Evolutionary conservation across 2,888 invertebrate genomes (phyloP), one percentile per base, ranked within the genome.

Genomic region (Orthosia incerta): DNA sequence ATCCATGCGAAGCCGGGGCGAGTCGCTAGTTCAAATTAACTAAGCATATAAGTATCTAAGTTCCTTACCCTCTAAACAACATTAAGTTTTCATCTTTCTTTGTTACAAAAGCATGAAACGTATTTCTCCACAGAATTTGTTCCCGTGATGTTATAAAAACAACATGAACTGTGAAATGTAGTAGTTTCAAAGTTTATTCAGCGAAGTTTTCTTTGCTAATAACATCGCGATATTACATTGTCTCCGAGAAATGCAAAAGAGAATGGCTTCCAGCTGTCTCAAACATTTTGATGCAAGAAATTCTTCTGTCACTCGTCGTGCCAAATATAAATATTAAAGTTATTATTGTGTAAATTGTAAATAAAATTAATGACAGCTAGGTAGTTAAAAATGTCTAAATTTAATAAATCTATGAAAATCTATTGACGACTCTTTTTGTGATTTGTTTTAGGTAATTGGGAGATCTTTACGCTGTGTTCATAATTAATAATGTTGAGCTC

Each of bases 311-410:
- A 81, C 77, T 80, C 26, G 68, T 86, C 69, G 85, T 89, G 90
- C 86, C 89, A 89, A 85, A 62, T 87, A 85, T 76, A 70, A 76
- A 74, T 76, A 74, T 76, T 76, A 80, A 76, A 76, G 64, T 80
- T 81, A 82, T 85, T 77, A 91, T 83, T 87, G 87, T 91, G 87
- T 90, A 91, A 88, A 89, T 90, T 91, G 91, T 91, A 90, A 82
- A 91, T 91, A 91, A 85, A 83, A 75, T 79, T 79, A 85, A 80
- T 83, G 81, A 84, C 67, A 82, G 80, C 82, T 86, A 86, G 86
- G 76, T 90, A 90, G 88, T 87, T 83, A 82, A 86, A 75, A 85
- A 88, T 89, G 85, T 89, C 85, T 89, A 88, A 89, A 87, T 82
- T 86, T 85, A 86, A 83, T 81, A 79, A 84, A 82, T 87, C 78